A percentile compares a stretch with the other conserved stretches of the same genome.
These are phyloP conservation scores for Gadopsis bispinosus DNA, from an alignment of 2,797 vertebrate genomes.

Conservation along the genomic window DNA sequence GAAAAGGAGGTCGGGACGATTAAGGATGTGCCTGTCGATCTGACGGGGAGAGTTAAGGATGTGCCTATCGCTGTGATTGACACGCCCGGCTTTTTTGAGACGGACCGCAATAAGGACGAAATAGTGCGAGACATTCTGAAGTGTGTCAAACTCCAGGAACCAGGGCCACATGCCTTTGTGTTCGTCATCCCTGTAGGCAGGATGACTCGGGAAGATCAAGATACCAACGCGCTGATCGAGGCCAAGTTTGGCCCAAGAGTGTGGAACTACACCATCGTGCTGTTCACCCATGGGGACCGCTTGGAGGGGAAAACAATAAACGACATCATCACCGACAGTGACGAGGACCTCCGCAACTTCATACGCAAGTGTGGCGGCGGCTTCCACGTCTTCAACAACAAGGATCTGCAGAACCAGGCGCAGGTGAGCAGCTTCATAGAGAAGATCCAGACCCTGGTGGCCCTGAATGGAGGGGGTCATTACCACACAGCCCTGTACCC, in stretches of 20 bases:
- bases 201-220: conserved; percentile 74
- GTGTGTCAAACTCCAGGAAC: conserved; percentile 53
- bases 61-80: conserved; percentile 64
- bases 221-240: conserved; percentile 68
- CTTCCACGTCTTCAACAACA: conserved; percentile 78
- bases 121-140: conserved; percentile 67
- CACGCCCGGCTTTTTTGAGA: conserved; percentile 74
- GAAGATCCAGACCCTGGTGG: conserved; percentile 73
- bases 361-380: conserved; percentile 73
- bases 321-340: conserved; percentile 59
- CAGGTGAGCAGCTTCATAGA: conserved; percentile 64
- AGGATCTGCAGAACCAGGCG: conserved; percentile 27
- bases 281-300: conserved; percentile 75
- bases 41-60: conserved; percentile 11
- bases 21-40: conserved; percentile 4
- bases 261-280: conserved; percentile 76
- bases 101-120: conserved; percentile 34
- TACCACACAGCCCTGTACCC: conserved; percentile 64
- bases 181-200: conserved; percentile 67
- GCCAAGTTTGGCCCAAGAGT: conserved; percentile 68
- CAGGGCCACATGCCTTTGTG: conserved; percentile 73
- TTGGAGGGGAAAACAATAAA: conserved; percentile 66
- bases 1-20: conserved; percentile 45
- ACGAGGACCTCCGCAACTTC: conserved; percentile 66
- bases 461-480: conserved; percentile 67